Base-by-base conservation (phyloP, 2,888 invertebrate species). In the Peribatodes rhomboidaria region DNA sequence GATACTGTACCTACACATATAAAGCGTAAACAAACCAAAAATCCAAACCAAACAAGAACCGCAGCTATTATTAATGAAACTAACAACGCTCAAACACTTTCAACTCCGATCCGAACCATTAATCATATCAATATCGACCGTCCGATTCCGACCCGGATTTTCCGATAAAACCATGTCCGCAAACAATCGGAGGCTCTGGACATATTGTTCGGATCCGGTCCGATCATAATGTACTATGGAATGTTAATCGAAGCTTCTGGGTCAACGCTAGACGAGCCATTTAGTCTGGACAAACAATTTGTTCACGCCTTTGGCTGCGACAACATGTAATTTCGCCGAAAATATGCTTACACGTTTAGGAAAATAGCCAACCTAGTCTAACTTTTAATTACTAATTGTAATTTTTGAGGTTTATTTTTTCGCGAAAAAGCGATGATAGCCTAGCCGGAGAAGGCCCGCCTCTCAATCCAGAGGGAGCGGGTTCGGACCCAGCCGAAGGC, bases 101-200 rank as follows among this genome's bases (percentile, higher is more conserved):
- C 60, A 56, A 65, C 60, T 53, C 52, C 52, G 52, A 55, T 55
- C 52, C 52, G 8, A 31, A 56, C 27, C 60, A 65, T 65, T 57
- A 65, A 65, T 65, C 65, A 65, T 65, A 56, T 61, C 65, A 71
- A 68, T 77, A 68, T 71, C 65, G 72, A 59, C 64, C 70, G 59
- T 65, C 68, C 68, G 74, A 74, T 78, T 74, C 76, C 73, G 73
- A 33, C 46, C 56, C 56, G 60, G 60, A 60, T 52, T 61, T 74
- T 72, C 74, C 77, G 77, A 87, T 88, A 87, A 87, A 88, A 88
- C 87, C 86, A 84, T 88, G 86, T 86, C 83, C 82, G 86, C 87
- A 89, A 90, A 90, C 90, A 89, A 90, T 90, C 87, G 89, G 84
- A 80, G 78, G 81, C 81, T 79, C 79, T 79, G 81, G 78, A 82